Evolutionary conservation across 1,140 invertebrate genomes (phyloP), one percentile per base, ranked within the genome.

Genomic region (Zeugodacus cucurbitae): DNA sequence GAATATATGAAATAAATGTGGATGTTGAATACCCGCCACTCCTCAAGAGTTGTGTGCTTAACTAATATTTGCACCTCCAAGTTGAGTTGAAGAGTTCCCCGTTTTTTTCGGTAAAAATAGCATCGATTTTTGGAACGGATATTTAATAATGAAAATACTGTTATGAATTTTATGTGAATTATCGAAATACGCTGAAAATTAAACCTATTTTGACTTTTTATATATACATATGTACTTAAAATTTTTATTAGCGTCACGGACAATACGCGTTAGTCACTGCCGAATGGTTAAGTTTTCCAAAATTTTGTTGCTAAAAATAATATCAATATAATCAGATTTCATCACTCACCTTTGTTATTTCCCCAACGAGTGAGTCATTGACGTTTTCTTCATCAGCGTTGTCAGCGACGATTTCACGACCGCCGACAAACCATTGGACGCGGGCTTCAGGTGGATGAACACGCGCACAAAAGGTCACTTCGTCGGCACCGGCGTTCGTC

Each of bases 391-490:
- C 82, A 37, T 86, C 44, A 14, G 10, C 14, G 5, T 54, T 37
- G 41, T 86, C 86, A 70, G 54, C 59, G 2, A 41, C 87, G 14
- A 89, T 59, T 67, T 87, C 87, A 57, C 78, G 85, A 59, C 78
- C 88, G 20, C 82, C 90, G 64, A 90, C 89, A 87, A 82, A 90
- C 93, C 93, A 93, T 87, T 90, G 89, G 78, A 90, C 89, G 88
- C 91, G 89, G 88, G 91, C 90, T 88, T 91, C 88, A 89, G 89
- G 89, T 91, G 93, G 91, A 89, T 90, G 91, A 88, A 94, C 90
- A 87, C 90, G 90, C 22, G 91, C 91, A 90, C 91, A 93, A 90
- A 93, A 93, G 58, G 93, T 88, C 14, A 89, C 92, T 54, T 92
- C 90, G n/a, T 88, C 86, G 26, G 88, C 85, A 10, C 90, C 91